Conservation (phyloP, 2,888 invertebrate genomes). For the Scotopteryx bipunctaria region DNA sequence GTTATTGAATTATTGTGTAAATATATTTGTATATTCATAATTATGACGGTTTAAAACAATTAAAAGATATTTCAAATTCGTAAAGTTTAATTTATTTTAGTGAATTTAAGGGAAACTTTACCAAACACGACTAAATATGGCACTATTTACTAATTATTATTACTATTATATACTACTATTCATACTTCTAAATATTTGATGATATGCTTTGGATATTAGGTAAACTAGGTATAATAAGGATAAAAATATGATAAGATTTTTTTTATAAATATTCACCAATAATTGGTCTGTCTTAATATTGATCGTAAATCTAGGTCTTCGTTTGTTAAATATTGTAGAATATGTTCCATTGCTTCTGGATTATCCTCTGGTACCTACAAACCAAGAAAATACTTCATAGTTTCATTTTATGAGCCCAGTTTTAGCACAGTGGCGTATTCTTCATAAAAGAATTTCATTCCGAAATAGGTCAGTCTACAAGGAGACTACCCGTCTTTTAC, state of each 20-base stretch:
- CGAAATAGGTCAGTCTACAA: too few relatives aligned
- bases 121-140: too few relatives aligned
- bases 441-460: too few relatives aligned
- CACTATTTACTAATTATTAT: too few relatives aligned
- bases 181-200: too few relatives aligned
- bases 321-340: conserved; percentile 57
- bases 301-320: conserved; percentile 27
- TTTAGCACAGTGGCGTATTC: too few relatives aligned
- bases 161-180: too few relatives aligned
- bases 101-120: too few relatives aligned
- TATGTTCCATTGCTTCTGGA: conserved; percentile 72
- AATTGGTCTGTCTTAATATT: conserved; percentile 2
- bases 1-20: conserved; percentile 38
- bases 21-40: conserved; percentile 46
- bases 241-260: neutral
- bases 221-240: neutral
- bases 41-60: conserved; percentile 39
- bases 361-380: conserved; percentile 74
- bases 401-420: too few relatives aligned
- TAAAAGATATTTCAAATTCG: conserved; percentile 25
- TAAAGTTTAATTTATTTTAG: conserved; percentile 21
- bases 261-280: neutral
- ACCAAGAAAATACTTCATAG: conserved; percentile 4
- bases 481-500: too few relatives aligned
- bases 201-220: too few relatives aligned